phyloP scores from a whole-genome alignment of 2,797 vertebrate genomes.

The Danio tinwini region DNA sequence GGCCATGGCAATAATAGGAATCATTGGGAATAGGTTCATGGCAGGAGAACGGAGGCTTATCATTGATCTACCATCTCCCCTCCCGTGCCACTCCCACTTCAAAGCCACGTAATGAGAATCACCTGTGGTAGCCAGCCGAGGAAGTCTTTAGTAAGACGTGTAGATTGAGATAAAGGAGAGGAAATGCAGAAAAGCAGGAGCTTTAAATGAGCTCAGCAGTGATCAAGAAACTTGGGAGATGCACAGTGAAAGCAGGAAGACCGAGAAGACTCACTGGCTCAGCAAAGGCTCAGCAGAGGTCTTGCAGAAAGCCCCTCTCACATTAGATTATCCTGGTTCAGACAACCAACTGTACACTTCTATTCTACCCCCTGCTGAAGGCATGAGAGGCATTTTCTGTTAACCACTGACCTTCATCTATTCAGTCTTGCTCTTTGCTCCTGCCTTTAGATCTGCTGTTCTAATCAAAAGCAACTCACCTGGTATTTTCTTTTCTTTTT shows the following conservation, averaged over 20 bases:
- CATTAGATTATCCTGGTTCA: slow-evolving; percentile 38
- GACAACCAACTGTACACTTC: slow-evolving; percentile 28
- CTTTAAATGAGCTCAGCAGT: slow-evolving; percentile 53
- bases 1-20: slow-evolving; percentile 47
- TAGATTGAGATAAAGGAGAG: slow-evolving; percentile 63
- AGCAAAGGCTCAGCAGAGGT: slow-evolving; percentile 33
- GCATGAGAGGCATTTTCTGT: slow-evolving; percentile 39
- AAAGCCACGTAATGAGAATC: slow-evolving; percentile 72
- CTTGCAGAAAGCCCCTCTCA: slow-evolving; percentile 15
- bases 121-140: slow-evolving; percentile 59
- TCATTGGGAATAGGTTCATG: slow-evolving; percentile 59
- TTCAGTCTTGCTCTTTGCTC: slow-evolving; percentile 38
- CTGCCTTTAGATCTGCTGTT: slow-evolving; percentile 48
- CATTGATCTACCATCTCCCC: slow-evolving; percentile 75
- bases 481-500: slow-evolving; percentile 37
- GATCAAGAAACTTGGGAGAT: slow-evolving; percentile 26
- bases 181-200: slow-evolving; percentile 49
- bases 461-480: slow-evolving; percentile 56
- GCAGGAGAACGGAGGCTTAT: slow-evolving; percentile 70
- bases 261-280: background rate
- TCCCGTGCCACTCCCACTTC: slow-evolving; percentile 72
- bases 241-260: slow-evolving; percentile 8
- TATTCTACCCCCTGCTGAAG: slow-evolving; percentile 32
- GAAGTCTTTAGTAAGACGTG: slow-evolving; percentile 61
- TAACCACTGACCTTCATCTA: slow-evolving; percentile 46